Evolutionary conservation across 2,888 invertebrate genomes (phyloP), one percentile per base, ranked within the genome.

Genomic region (Lamellibrachia columna): DNA sequence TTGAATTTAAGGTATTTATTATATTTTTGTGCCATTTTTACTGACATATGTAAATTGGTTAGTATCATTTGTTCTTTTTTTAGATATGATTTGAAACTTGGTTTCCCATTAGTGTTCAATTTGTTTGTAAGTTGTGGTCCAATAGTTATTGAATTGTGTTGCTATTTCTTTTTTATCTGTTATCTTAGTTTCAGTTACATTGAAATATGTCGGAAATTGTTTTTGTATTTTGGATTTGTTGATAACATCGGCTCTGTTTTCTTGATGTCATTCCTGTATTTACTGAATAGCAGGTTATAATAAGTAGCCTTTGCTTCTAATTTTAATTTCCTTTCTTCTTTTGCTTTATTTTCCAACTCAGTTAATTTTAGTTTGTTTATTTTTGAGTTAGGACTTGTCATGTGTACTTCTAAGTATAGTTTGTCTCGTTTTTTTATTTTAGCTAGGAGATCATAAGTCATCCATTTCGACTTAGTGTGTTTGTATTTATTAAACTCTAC

Each of bases 111-210:
- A 28, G 22, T 28, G 28, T 53, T 91, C n/a, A 15, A 28, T n/a
- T 91, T 53, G 22, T 91, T 91, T n/a, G 91, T 22, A n/a, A 91
- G 91, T 2, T 91, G 28, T n/a, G 22, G 91, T 28, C 91, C 91
- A 91, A 8, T 91, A 91, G 28, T 53, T 53, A 6, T 4, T 15
- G 22, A n/a, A 40, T 40, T 40, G 40, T 40, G 40, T 40, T 40
- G 40, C 40, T 40, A 40, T 40, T 40, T 40, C 40, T 40, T 40
- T 91, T 52, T 15, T 91, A 91, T 91, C 22, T 91, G 91, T 91
- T n/a, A 91, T 91, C 53, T 91, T 91, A 28, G 91, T 91, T n/a
- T 91, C 91, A n/a, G 22, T 28, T 91, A 91, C 28, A 91, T 91
- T n/a, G 52, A 91, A 90, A 4, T 91, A 91, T 91, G 91, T 91